A percentile compares a stretch with the other conserved stretches of the same genome.
phyloP scores from a whole-genome alignment of 2,888 invertebrate genomes.

The Dynastes grantii region DNA sequence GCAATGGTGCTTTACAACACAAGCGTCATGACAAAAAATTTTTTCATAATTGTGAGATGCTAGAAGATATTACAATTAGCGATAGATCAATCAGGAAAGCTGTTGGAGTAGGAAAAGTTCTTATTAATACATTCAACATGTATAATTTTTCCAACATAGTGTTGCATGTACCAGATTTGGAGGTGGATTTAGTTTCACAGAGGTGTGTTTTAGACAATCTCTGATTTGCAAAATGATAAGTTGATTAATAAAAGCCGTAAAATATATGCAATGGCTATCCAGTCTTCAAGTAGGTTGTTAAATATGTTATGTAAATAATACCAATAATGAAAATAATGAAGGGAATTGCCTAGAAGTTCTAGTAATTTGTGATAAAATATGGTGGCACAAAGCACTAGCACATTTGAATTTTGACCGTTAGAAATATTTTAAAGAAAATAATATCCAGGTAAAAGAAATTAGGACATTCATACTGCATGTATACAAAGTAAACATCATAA shows the following conservation, averaged over 20 bases:
- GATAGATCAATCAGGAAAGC: constrained; percentile 43
- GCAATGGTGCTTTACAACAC: too few relatives aligned
- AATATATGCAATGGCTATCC: background rate
- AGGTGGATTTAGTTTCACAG: constrained; percentile 55
- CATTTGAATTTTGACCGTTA: constrained; percentile 31
- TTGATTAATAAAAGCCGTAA: constrained; percentile 46
- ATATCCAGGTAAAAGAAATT: too few relatives aligned
- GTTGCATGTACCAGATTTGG: constrained; percentile 54
- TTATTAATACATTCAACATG: constrained; percentile 43
- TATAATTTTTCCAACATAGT: constrained; percentile 47
- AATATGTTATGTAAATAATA: constrained; percentile 33
- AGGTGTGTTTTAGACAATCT: constrained; percentile 55
- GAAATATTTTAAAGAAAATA: background rate
- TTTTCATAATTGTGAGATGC: too few relatives aligned
- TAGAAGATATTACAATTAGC: constrained; percentile 48
- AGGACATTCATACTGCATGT: too few relatives aligned
- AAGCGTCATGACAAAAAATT: too few relatives aligned
- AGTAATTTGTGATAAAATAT: constrained; percentile 24
- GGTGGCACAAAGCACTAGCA: constrained; percentile 41
- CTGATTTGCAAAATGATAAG: constrained; percentile 51
- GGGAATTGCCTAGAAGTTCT: constrained; percentile 11
- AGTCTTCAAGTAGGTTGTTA: constrained; percentile 25
- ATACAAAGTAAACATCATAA: too few relatives aligned
- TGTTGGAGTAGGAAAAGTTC: constrained; percentile 34
- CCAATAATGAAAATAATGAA: background rate